Evolutionary conservation across 2,113 vertebrate species (phyloP).

Genomic region (Grantiella picta): DNA sequence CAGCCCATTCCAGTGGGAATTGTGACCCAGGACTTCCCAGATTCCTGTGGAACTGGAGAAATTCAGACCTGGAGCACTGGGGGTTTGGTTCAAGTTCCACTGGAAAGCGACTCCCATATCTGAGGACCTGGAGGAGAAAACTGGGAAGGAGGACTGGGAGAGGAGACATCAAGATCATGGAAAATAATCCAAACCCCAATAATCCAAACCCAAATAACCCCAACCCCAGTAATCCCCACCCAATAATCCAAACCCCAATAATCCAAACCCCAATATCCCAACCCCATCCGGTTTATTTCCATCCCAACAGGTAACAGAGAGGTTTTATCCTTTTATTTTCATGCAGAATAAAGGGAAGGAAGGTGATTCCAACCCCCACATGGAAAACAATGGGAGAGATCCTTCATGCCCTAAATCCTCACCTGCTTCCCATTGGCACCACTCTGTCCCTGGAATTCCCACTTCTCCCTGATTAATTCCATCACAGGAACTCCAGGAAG

Average conservation of each 20-base stretch:
- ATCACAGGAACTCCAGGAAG: not conserved
- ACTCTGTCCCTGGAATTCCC: not conserved
- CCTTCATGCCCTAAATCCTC: not conserved
- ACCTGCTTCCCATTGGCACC: not conserved
- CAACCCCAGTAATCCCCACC: too few relatives aligned
- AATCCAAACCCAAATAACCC: too few relatives aligned
- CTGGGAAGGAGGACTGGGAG: too few relatives aligned
- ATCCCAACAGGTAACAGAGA: rapidly evolving
- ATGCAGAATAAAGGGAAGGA: too few relatives aligned
- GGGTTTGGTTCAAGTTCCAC: not conserved
- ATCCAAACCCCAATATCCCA: not conserved
- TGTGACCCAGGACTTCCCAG: not conserved
- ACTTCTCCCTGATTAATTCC: not conserved
- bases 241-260: too few relatives aligned
- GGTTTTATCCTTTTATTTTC: not conserved
- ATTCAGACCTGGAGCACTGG: not conserved
- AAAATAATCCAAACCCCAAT: too few relatives aligned
- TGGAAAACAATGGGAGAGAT: not conserved
- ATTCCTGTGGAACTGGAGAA: not conserved
- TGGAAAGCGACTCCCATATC: not conserved
- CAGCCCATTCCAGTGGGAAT: not conserved
- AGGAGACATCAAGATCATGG: too few relatives aligned
- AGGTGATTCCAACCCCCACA: not conserved
- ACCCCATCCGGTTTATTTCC: not conserved
- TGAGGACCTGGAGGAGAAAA: not conserved